Evolutionary conservation across 2,888 invertebrate species (phyloP).

Genomic region (Perizoma affinitatum): DNA sequence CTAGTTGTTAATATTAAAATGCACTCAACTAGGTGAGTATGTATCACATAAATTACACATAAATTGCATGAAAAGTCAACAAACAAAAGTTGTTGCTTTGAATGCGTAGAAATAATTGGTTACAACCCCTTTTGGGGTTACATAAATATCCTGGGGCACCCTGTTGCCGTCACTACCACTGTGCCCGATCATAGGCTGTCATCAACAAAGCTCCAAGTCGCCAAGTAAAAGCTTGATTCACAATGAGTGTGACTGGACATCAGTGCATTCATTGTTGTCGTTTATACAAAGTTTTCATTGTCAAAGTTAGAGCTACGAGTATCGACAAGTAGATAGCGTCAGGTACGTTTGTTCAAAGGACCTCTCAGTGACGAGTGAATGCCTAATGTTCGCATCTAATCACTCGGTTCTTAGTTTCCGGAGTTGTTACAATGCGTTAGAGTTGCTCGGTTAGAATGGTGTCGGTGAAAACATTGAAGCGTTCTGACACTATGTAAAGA

Average conservation of each 20-base stretch:
- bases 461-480: neutral
- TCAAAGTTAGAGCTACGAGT: slow-evolving; percentile 70
- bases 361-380: slow-evolving; percentile 51
- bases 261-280: slow-evolving; percentile 67
- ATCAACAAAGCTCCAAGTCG: slow-evolving; percentile 10
- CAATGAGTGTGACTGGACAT: slow-evolving; percentile 62
- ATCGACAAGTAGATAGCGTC: slow-evolving; percentile 72
- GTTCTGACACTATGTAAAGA: too few relatives aligned
- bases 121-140: too few relatives aligned
- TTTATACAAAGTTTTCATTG: slow-evolving; percentile 74
- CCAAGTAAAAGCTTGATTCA: slow-evolving; percentile 39
- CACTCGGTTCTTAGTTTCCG: slow-evolving; percentile 35
- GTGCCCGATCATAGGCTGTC: neutral
- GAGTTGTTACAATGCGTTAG: slow-evolving; percentile 10
- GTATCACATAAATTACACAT: too few relatives aligned
- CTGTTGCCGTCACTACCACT: too few relatives aligned
- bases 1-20: too few relatives aligned
- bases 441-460: slow-evolving; percentile 7
- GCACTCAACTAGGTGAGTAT: too few relatives aligned
- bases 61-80: too few relatives aligned
- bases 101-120: too few relatives aligned
- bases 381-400: slow-evolving; percentile 47
- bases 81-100: too few relatives aligned
- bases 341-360: slow-evolving; percentile 65
- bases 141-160: too few relatives aligned